Evolutionary conservation across 2,797 vertebrate species (phyloP).

Genomic region (Hoplostethus atlanticus): DNA sequence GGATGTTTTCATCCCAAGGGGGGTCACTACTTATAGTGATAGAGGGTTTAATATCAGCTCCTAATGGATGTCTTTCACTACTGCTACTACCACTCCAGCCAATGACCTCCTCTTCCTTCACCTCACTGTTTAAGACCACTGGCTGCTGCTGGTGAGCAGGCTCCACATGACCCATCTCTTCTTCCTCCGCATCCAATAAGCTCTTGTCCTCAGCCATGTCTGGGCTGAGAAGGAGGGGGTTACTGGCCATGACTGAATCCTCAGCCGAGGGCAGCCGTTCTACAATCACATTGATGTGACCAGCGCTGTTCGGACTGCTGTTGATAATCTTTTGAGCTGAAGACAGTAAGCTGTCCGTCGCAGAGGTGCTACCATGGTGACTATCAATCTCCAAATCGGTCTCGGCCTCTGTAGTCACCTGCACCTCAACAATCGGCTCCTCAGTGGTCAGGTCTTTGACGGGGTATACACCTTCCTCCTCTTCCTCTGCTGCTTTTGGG

Average conservation of each 20-base stretch:
- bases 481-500: constrained; percentile 35
- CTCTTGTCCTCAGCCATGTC: constrained; percentile 81
- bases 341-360: constrained; percentile 90
- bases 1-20: constrained; percentile 89
- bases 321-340: constrained; percentile 98
- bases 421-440: constrained; percentile 84
- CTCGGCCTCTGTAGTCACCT: constrained; percentile 83
- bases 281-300: constrained; percentile 96
- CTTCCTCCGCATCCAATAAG: constrained; percentile 67
- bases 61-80: constrained; percentile 27
- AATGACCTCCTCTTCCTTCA: constrained; percentile 81
- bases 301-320: constrained; percentile 90
- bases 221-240: constrained; percentile 87
- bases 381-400: constrained; percentile 76
- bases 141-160: constrained; percentile 21
- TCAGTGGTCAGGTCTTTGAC: constrained; percentile 78
- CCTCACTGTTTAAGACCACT: constrained; percentile 27
- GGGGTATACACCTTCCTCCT: constrained; percentile 63
- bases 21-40: constrained; percentile 43
- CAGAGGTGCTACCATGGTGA: constrained; percentile 36
- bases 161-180: constrained; percentile 46
- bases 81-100: constrained; percentile 74
- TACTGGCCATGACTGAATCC: constrained; percentile 84
- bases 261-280: constrained; percentile 95
- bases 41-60: constrained; percentile 27